Base-by-base conservation (phyloP, 1,140 invertebrate species). In the Aphis craccivora region DNA sequence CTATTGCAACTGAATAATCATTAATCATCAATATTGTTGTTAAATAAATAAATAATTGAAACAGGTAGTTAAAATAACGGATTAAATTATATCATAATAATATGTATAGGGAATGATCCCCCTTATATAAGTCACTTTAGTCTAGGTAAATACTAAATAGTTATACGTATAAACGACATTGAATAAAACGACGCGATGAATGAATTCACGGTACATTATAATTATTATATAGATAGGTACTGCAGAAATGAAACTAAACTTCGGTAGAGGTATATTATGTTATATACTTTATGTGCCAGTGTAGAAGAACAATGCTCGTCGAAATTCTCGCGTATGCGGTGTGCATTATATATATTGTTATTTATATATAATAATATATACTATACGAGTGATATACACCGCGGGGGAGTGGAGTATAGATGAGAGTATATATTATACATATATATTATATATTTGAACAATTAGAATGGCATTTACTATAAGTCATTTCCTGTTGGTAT, bases 401-500 rank as follows among this genome's bases (percentile, higher is more conserved):
- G 25, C 40, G 43, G 40, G 84, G 84, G 87, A 30, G 45, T 48
- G 87, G 45, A 30, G 30, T 51, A 7, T 20, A 37, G 7, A 40
- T 40, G 3, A 35, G 0, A 20, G 48, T 53, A 35, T 7, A 30
- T 35, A 53, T 0, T 7, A 30, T 35, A 53, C 2, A 8, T 51
- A 35, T 51, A 37, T 88, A 88, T 20, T 30, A 53, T 89, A 53
- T 9, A 40, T 60, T 60, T 9, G 88, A 90, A 90, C 53, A 67
- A 90, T 90, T 90, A 90, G 89, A 90, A 90, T 43, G 89, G 89
- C 89, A 90, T 90, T 90, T 90, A 90, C 89, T 60, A 76, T 76
- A 90, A 90, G 89, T 90, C 89, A 90, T 90, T 90, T 90, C 89
- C 89, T 90, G 89, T 90, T 90, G 53, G 89, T 67, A 76, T 90